Conservation (phyloP, 2,113 vertebrate species). For the Pseudorectes ferrugineus region DNA sequence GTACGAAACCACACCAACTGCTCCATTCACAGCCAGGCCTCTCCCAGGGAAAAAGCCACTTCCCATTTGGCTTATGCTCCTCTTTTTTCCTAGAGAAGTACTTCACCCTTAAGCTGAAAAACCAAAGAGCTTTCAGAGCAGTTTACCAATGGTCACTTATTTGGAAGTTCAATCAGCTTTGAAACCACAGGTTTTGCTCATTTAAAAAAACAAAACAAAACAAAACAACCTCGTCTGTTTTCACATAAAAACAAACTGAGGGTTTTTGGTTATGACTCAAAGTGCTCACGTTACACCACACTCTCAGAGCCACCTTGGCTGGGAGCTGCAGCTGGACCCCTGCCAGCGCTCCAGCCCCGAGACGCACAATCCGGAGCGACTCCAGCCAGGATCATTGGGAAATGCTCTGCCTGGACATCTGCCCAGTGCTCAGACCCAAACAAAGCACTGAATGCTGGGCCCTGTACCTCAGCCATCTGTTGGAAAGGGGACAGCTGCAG, state of each 20-base stretch:
- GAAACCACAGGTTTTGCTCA: neutral
- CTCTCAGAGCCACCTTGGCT: conserved; percentile 1
- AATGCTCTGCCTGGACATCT: neutral
- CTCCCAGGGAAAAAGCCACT: neutral
- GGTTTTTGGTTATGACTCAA: neutral
- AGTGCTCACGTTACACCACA: neutral
- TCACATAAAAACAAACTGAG: neutral
- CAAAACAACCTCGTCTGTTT: neutral
- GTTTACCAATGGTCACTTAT: neutral
- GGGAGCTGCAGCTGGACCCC: neutral
- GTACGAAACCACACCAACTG: neutral
- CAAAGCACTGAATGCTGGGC: neutral
- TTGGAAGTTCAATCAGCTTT: neutral
- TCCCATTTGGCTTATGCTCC: neutral
- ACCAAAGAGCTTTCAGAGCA: neutral
- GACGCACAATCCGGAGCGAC: neutral
- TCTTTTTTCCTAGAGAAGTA: neutral
- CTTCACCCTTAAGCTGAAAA: neutral
- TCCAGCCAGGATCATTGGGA: neutral
- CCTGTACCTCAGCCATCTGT: neutral
- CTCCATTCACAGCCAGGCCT: neutral
- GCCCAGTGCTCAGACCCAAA: conserved; percentile 30
- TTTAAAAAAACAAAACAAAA: neutral
- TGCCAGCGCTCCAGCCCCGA: neutral
- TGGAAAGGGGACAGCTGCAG: neutral